phyloP scores from a whole-genome alignment of 2,113 vertebrate genomes.

The Coracopsis vasa region DNA sequence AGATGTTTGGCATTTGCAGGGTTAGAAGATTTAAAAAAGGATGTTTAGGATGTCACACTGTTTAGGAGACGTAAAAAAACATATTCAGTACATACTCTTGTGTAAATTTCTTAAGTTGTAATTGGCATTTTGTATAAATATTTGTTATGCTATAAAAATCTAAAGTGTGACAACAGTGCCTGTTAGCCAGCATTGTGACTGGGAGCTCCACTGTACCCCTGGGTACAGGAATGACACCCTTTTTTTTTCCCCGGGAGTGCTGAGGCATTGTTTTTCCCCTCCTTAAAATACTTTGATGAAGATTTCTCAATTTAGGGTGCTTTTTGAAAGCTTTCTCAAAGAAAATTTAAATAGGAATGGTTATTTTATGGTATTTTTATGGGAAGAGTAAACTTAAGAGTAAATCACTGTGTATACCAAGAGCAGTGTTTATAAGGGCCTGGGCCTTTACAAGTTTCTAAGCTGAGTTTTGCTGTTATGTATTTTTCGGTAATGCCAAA shows the following conservation, averaged over 20 bases:
- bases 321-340: background rate
- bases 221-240: background rate
- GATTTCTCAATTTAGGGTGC: background rate
- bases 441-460: background rate
- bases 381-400: background rate
- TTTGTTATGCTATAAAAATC: background rate
- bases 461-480: accelerated
- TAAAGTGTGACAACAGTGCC: background rate
- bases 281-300: background rate
- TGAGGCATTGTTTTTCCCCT: background rate
- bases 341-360: background rate
- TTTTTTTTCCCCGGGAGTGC: background rate
- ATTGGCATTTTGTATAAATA: background rate
- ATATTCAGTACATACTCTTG: background rate
- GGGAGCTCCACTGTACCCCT: background rate
- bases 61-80: background rate
- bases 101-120: background rate
- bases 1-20: background rate
- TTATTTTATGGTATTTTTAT: background rate
- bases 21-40: background rate
- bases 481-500: background rate
- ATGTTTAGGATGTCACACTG: too few relatives aligned
- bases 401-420: accelerated
- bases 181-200: background rate
- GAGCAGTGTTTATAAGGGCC: background rate